phyloP scores from a whole-genome alignment of 2,888 invertebrate species.

The Lasioglossum leucozonium region DNA sequence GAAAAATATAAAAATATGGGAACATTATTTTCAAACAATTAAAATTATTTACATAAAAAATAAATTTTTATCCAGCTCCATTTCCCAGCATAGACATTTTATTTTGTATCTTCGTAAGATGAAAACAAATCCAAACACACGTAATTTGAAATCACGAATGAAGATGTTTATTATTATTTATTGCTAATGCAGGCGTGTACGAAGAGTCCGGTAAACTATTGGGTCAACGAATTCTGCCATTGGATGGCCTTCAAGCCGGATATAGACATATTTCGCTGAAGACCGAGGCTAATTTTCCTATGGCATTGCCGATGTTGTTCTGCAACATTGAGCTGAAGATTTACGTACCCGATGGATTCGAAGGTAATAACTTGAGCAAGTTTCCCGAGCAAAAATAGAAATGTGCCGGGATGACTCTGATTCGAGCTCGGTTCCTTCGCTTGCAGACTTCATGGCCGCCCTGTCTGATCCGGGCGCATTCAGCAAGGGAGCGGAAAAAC shows the following conservation, averaged over 20 bases:
- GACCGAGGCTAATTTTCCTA: slow-evolving; percentile 90
- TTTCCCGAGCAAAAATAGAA: slow-evolving; percentile 47
- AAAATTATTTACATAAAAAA: too few relatives aligned
- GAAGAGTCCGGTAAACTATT: slow-evolving; percentile 90
- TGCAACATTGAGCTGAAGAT: slow-evolving; percentile 89
- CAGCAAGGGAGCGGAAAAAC: slow-evolving; percentile 87
- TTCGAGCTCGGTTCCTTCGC: slow-evolving; percentile 16
- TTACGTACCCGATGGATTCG: slow-evolving; percentile 90
- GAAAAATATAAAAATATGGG: too few relatives aligned
- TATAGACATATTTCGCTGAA: slow-evolving; percentile 89
- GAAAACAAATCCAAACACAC: neutral
- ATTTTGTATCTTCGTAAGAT: neutral
- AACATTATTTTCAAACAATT: too few relatives aligned
- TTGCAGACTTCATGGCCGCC: slow-evolving; percentile 97
- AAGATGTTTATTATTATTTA: neutral
- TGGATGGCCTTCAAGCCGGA: slow-evolving; percentile 90
- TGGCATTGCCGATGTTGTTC: slow-evolving; percentile 89
- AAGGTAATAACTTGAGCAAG: slow-evolving; percentile 84
- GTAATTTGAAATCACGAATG: neutral
- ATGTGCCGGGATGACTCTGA: slow-evolving; percentile 35
- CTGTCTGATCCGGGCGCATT: slow-evolving; percentile 96
- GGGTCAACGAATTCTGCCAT: slow-evolving; percentile 89
- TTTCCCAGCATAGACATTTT: neutral
- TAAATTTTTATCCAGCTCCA: too few relatives aligned
- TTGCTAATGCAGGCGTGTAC: slow-evolving; percentile 85